A percentile compares a stretch with the other conserved stretches of the same genome.
phyloP scores from a whole-genome alignment of 2,888 invertebrate genomes.

The Melanostoma mellinum region DNA sequence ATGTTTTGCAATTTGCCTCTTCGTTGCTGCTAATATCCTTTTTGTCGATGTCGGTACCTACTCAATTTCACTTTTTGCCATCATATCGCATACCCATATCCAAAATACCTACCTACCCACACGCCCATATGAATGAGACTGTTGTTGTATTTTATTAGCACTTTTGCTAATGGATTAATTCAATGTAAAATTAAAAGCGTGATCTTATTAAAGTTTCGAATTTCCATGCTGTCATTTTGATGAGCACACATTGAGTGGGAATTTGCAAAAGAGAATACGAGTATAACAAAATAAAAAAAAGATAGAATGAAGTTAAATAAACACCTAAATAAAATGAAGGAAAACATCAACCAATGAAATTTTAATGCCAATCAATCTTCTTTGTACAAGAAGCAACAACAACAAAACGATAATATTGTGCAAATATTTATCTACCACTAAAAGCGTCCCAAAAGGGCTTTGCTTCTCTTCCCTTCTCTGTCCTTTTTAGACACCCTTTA shows the following conservation, averaged over 20 bases:
- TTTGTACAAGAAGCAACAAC: slow-evolving; percentile 24
- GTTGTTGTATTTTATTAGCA: slow-evolving; percentile 10
- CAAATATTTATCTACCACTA: slow-evolving; percentile 71
- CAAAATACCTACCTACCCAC: neutral
- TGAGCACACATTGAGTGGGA: neutral
- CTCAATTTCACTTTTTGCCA: slow-evolving; percentile 44
- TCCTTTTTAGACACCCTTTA: slow-evolving; percentile 3
- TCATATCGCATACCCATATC: slow-evolving; percentile 13
- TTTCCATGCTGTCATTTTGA: slow-evolving; percentile 26
- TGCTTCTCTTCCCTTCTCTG: neutral
- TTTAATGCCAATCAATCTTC: slow-evolving; percentile 69
- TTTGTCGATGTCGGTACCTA: slow-evolving; percentile 38
- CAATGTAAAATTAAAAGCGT: slow-evolving; percentile 64
- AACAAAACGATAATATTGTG: slow-evolving; percentile 57
- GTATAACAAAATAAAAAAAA: slow-evolving; percentile 22
- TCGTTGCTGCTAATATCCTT: slow-evolving; percentile 36
- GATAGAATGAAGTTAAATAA: neutral
- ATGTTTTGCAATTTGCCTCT: slow-evolving; percentile 59
- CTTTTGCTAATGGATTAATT: slow-evolving; percentile 68
- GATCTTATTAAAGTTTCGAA: slow-evolving; percentile 65
- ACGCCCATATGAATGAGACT: neutral
- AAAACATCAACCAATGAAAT: slow-evolving; percentile 56
- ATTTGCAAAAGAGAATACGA: slow-evolving; percentile 20
- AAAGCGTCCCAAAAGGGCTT: slow-evolving; percentile 55
- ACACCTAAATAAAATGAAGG: slow-evolving; percentile 7